A percentile compares a stretch with the other conserved stretches of the same genome.
These are phyloP conservation scores for Dynastes maya DNA, from an alignment of 2,888 invertebrate species.

Conservation along the genomic window DNA sequence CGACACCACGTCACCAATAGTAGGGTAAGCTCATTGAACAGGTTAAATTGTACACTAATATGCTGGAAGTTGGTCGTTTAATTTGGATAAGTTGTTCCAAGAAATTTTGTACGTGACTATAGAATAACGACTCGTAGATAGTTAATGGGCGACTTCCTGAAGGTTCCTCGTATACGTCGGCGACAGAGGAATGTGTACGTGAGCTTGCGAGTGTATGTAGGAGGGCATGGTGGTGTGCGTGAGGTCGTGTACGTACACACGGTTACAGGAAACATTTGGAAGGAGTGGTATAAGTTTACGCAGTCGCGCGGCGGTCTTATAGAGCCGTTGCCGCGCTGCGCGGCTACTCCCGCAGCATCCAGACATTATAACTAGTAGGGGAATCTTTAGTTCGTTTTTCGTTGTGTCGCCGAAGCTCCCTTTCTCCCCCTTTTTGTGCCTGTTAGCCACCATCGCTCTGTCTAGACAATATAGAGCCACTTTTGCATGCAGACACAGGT, in stretches of 20 bases:
- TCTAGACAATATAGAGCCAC: conserved; percentile 43
- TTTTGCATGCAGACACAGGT: conserved; percentile 47
- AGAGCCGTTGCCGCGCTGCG: conserved; percentile 43
- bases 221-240: conserved; percentile 20
- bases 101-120: not conserved
- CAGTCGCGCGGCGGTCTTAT: conserved; percentile 48
- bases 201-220: conserved; percentile 24
- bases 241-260: conserved; percentile 20
- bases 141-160: not conserved
- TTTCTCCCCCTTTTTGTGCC: conserved; percentile 42
- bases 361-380: conserved; percentile 40
- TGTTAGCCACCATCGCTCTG: conserved; percentile 34
- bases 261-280: conserved; percentile 37
- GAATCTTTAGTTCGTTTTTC: conserved; percentile 43
- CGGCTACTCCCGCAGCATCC: conserved; percentile 46
- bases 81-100: not conserved
- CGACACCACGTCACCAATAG: no score
- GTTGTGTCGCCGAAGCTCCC: conserved; percentile 38
- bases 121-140: conserved; percentile 4
- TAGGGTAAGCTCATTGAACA: no score
- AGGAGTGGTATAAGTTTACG: conserved; percentile 49
- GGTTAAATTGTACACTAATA: no score
- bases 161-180: conserved; percentile 17
- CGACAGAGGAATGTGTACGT: conserved; percentile 34
- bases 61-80: no score